A percentile compares a stretch with the other conserved stretches of the same genome.
These are phyloP conservation scores for Musca vetustissima DNA, from an alignment of 1,140 invertebrate genomes.

Conservation along the genomic window DNA sequence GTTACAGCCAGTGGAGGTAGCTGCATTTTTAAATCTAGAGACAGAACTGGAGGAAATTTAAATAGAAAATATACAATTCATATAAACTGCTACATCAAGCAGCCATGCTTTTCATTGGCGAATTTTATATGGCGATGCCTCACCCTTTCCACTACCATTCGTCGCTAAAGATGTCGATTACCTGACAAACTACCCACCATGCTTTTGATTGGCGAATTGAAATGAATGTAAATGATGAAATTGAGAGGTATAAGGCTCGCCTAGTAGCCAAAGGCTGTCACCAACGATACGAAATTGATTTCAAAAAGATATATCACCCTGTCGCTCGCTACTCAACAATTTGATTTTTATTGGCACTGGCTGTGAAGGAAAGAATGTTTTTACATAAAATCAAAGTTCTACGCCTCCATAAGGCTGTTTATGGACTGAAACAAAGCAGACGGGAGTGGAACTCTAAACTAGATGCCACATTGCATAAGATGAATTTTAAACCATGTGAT, in stretches of 20 bases:
- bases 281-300: conserved; percentile 52
- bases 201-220: too few relatives aligned
- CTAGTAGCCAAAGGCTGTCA: conserved; percentile 52
- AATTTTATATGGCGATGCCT: too few relatives aligned
- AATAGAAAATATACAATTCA: too few relatives aligned
- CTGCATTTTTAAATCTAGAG: too few relatives aligned
- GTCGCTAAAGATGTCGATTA: too few relatives aligned
- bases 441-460: conserved; percentile 13
- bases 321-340: conserved; percentile 46
- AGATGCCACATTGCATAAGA: neutral
- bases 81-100: too few relatives aligned
- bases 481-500: neutral
- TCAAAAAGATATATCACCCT: conserved; percentile 50
- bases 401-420: conserved; percentile 20
- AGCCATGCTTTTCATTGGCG: too few relatives aligned
- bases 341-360: conserved; percentile 45
- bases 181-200: too few relatives aligned
- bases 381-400: conserved; percentile 36
- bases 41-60: too few relatives aligned
- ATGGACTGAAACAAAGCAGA: conserved; percentile 19
- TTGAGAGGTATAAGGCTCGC: conserved; percentile 34
- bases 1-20: too few relatives aligned
- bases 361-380: conserved; percentile 38
- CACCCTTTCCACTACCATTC: too few relatives aligned
- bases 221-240: conserved; percentile 24